These are phyloP conservation scores for Fulmarus glacialis DNA, from an alignment of 2,113 vertebrate genomes.

Conservation along the genomic window DNA sequence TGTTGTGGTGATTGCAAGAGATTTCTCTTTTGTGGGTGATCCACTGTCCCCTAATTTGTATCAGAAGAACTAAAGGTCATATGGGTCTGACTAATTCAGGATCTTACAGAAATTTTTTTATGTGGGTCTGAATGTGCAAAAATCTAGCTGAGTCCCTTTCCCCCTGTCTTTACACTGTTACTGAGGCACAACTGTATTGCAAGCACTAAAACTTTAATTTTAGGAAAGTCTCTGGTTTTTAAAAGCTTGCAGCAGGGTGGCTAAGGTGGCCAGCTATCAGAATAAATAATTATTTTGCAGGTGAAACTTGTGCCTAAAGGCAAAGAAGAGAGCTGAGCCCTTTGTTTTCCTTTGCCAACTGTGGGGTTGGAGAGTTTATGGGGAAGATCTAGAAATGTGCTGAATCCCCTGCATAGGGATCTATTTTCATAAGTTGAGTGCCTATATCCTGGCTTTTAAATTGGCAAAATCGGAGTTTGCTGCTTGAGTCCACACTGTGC, in stretches of 20 bases:
- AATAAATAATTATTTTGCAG: neutral
- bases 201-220: neutral
- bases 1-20: neutral
- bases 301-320: neutral
- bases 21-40: neutral
- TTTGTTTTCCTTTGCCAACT: neutral
- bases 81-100: neutral
- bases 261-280: neutral
- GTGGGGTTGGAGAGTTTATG: neutral
- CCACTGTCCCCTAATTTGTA: neutral
- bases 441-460: neutral
- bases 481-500: neutral
- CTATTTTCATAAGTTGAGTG: neutral
- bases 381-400: neutral
- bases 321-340: neutral
- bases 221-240: neutral
- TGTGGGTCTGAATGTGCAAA: neutral
- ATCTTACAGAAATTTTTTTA: neutral
- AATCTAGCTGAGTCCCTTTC: neutral
- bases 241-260: neutral
- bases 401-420: neutral
- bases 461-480: neutral
- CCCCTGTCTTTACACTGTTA: neutral
- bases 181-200: neutral
- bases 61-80: neutral